Evolutionary conservation across 2,113 vertebrate species (phyloP).

Genomic region (Pachyramphus minor): DNA sequence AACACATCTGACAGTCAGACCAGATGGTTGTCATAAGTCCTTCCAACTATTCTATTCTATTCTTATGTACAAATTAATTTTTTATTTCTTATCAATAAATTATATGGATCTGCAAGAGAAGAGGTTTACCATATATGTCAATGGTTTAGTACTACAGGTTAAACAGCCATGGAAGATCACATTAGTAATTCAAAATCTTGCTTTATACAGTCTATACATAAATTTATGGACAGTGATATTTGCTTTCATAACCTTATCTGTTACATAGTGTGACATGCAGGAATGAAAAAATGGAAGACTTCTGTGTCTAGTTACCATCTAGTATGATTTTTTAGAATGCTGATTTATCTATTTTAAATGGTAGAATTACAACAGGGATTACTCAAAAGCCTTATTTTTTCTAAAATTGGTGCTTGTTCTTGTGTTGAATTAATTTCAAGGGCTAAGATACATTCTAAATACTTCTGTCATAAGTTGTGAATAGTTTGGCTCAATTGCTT

Average conservation of each 20-base stretch:
- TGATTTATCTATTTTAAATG: background rate
- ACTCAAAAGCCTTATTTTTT: background rate
- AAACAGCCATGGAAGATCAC: background rate
- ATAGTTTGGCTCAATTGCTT: background rate
- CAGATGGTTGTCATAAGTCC: background rate
- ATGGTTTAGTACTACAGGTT: background rate
- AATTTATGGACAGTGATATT: background rate
- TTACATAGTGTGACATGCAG: background rate
- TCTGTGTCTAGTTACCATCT: background rate
- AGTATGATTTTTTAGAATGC: background rate
- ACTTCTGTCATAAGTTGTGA: background rate
- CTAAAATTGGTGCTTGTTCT: background rate
- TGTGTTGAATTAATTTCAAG: background rate
- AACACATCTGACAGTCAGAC: rapidly evolving
- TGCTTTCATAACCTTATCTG: background rate
- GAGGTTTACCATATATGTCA: background rate
- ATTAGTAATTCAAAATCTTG: background rate
- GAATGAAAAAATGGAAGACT: background rate
- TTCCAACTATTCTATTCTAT: background rate
- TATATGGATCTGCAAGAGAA: background rate
- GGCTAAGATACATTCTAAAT: background rate
- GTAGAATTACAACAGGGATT: background rate
- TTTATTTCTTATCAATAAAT: background rate
- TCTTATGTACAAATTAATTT: background rate
- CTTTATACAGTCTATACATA: background rate